Conservation (phyloP, 2,888 invertebrate genomes). For the Leptopilina drosophilae region DNA sequence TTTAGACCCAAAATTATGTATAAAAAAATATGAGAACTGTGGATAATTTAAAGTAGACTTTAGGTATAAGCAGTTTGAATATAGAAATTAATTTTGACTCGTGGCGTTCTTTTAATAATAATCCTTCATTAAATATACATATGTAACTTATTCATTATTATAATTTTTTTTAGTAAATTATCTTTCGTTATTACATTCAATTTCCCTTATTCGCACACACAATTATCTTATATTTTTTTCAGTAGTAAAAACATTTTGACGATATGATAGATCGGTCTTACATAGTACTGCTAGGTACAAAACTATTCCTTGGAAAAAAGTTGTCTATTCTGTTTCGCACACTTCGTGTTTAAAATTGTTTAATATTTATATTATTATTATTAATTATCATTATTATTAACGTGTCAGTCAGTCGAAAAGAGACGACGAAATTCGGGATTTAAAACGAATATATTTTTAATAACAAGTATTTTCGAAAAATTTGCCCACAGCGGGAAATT, state of each 20-base stretch:
- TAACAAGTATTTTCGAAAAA: neutral
- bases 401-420: constrained; percentile 27
- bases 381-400: neutral
- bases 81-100: too few species aligned
- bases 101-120: neutral
- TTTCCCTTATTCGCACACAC: constrained; percentile 52
- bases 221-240: constrained; percentile 49
- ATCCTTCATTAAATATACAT: constrained; percentile 42
- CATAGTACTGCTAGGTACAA: constrained; percentile 47
- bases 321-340: constrained; percentile 15
- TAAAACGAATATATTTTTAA: neutral
- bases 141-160: constrained; percentile 37
- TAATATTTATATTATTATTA: too few species aligned
- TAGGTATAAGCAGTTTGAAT: too few species aligned
- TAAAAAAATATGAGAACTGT: too few species aligned
- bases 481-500: constrained; percentile 5
- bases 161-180: constrained; percentile 38
- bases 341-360: constrained; percentile 26
- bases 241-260: constrained; percentile 67
- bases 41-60: too few species aligned
- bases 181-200: constrained; percentile 49
- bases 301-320: constrained; percentile 31
- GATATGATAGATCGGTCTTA: constrained; percentile 68
- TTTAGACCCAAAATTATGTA: too few species aligned
- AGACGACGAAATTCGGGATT: constrained; percentile 24